These are phyloP conservation scores for Drosophila insularis DNA, from an alignment of 1,140 invertebrate genomes.

Conservation along the genomic window DNA sequence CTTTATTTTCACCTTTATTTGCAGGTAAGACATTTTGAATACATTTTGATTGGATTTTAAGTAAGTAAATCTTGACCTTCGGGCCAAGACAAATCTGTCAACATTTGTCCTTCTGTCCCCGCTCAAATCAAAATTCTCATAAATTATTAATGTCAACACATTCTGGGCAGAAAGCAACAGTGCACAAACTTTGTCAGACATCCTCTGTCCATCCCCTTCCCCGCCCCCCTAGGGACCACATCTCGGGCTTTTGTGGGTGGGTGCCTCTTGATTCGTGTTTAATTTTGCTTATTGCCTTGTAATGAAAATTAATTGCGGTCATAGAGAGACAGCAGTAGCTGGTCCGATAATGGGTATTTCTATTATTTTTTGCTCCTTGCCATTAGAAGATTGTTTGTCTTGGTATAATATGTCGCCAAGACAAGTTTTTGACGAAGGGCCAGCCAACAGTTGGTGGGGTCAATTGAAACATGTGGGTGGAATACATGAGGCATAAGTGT, in stretches of 20 bases:
- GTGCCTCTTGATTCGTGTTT: slow-evolving; percentile 66
- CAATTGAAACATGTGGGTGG: slow-evolving; percentile 31
- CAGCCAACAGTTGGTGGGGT: no score
- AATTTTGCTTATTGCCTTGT: slow-evolving; percentile 77
- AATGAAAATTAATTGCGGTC: slow-evolving; percentile 80
- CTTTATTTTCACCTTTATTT: slow-evolving; percentile 25
- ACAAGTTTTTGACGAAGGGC: not conserved
- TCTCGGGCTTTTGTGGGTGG: slow-evolving; percentile 15
- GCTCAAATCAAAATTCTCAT: slow-evolving; percentile 46
- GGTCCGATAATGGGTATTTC: slow-evolving; percentile 20
- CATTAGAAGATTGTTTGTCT: slow-evolving; percentile 51
- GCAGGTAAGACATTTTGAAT: slow-evolving; percentile 50
- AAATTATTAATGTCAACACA: slow-evolving; percentile 67
- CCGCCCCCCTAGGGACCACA: not conserved
- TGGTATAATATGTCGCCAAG: slow-evolving; percentile 30
- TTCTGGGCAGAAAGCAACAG: slow-evolving; percentile 12
- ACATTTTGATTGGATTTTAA: not conserved
- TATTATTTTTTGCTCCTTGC: slow-evolving; percentile 26
- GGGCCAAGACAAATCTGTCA: slow-evolving; percentile 15
- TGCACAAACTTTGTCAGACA: not conserved
- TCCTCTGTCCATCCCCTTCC: not conserved
- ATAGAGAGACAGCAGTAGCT: slow-evolving; percentile 37
- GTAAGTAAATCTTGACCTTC: slow-evolving; percentile 27
- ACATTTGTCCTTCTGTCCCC: slow-evolving; percentile 28
- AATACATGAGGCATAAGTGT: slow-evolving; percentile 52